Conservation (phyloP, 2,113 vertebrate species). For the Tetrax tetrax region DNA sequence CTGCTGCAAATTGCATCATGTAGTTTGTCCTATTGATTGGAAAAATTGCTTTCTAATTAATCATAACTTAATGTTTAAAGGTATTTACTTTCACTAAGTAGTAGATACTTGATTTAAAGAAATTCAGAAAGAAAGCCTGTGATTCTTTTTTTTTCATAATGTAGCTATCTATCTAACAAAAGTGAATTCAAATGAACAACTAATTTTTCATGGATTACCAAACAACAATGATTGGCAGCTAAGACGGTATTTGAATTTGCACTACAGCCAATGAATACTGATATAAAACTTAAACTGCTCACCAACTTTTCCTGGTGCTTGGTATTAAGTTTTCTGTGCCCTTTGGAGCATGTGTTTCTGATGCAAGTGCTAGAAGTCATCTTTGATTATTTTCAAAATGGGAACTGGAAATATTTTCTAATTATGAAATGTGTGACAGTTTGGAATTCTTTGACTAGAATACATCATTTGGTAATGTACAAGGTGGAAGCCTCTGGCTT, state of each 20-base stretch:
- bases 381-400: not conserved
- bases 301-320: not conserved
- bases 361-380: not conserved
- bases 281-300: not conserved
- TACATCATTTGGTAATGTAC: not conserved
- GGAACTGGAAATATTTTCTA: not conserved
- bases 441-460: not conserved
- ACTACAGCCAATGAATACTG: not conserved
- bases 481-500: not conserved
- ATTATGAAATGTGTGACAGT: not conserved
- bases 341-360: not conserved
- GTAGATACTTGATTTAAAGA: not conserved
- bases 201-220: not conserved
- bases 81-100: not conserved
- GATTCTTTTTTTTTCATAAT: not conserved
- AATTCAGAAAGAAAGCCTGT: not conserved
- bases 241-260: not conserved
- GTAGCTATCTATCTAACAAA: not conserved
- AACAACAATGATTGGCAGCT: not conserved
- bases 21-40: not conserved
- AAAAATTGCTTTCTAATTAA: not conserved
- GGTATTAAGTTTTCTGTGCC: not conserved
- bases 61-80: accelerated
- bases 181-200: not conserved
- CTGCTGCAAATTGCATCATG: not conserved